Percentiles rank a stretch among this genome's conserved stretches.
phyloP scores from a whole-genome alignment of 2,113 vertebrate genomes.

The Argyrosomus japonicus region DNA sequence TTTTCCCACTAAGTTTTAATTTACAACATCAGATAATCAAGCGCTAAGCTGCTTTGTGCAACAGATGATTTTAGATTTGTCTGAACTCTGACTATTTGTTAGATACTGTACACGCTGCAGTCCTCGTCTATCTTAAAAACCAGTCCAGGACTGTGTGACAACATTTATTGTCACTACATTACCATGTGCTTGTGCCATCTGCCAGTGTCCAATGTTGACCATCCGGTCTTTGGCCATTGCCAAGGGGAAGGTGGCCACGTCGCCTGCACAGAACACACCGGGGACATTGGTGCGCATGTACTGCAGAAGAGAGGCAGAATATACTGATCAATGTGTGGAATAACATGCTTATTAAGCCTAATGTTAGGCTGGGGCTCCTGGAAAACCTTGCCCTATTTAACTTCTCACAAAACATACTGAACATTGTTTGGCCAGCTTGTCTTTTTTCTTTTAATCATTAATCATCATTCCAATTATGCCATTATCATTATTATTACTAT shows the following conservation, averaged over 20 bases:
- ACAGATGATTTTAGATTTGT: neutral
- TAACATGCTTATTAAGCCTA: neutral
- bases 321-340: neutral
- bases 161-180: constrained; percentile 4
- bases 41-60: neutral
- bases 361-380: neutral
- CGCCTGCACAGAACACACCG: constrained; percentile 86
- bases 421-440: neutral
- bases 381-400: neutral
- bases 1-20: neutral
- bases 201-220: constrained; percentile 87
- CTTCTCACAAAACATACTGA: neutral
- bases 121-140: neutral
- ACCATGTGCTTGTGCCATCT: constrained; percentile 90
- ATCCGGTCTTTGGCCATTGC: constrained; percentile 73
- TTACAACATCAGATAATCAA: neutral
- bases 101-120: neutral
- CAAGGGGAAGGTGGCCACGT: constrained; percentile 86
- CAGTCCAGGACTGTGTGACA: neutral
- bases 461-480: no score
- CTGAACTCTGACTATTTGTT: neutral
- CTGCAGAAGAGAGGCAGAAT: constrained; percentile 64
- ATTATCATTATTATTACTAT: no score
- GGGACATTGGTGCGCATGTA: constrained; percentile 86
- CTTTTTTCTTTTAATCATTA: no score